Percentiles rank a stretch among this genome's conserved stretches.
Evolutionary conservation across 2,797 vertebrate genomes (phyloP).

Genomic region (Manis javanica): DNA sequence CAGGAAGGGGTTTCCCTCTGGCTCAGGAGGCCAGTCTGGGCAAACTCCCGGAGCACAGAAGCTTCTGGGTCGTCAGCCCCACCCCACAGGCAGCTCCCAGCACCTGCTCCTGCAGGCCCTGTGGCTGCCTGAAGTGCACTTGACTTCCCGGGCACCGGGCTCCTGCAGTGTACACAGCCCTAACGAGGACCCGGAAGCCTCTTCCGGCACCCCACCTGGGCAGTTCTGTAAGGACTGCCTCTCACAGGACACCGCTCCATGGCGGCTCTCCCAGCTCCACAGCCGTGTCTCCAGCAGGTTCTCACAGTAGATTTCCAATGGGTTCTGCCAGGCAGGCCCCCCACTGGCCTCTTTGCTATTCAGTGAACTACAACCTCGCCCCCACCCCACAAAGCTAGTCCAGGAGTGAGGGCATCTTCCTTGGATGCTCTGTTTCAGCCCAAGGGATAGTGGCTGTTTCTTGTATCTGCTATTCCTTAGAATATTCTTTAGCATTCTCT

Average conservation of each 20-base stretch:
- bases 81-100: too few species aligned
- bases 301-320: background rate
- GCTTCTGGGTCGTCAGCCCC: too few species aligned
- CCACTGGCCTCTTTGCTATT: background rate
- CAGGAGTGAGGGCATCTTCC: background rate
- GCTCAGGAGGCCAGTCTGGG: background rate
- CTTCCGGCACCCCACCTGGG: accelerated
- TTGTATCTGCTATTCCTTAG: background rate
- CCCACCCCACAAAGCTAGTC: accelerated
- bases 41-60: accelerated
- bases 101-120: too few species aligned
- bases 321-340: background rate
- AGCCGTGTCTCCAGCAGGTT: background rate
- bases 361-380: background rate
- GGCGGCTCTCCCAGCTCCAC: background rate
- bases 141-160: background rate
- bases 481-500: too few species aligned
- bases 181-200: background rate
- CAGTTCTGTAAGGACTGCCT: too few species aligned
- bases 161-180: background rate
- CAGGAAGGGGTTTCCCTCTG: background rate
- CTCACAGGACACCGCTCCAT: accelerated
- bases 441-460: too few species aligned
- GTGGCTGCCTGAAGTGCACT: too few species aligned
- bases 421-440: background rate